These are phyloP conservation scores for Drosophila borborema DNA, from an alignment of 2,888 invertebrate species.

Conservation along the genomic window DNA sequence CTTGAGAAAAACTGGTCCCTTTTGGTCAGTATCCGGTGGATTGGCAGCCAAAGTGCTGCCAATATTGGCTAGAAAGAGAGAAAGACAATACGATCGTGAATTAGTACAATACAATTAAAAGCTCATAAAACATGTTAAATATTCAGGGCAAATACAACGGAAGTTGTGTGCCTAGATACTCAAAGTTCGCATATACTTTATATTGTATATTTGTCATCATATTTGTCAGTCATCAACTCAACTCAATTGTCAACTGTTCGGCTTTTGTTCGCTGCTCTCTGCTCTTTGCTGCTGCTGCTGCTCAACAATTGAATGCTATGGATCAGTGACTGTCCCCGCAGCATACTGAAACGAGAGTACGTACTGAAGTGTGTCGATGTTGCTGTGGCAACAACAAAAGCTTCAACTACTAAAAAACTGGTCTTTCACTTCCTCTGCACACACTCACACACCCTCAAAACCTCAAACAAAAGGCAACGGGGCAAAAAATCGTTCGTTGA, in stretches of 20 bases:
- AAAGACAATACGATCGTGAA: neutral
- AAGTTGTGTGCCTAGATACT: constrained; percentile 36
- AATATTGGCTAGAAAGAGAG: constrained; percentile 44
- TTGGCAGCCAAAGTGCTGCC: constrained; percentile 75
- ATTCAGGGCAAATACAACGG: constrained; percentile 59
- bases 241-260: constrained; percentile 59
- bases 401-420: constrained; percentile 43
- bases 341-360: constrained; percentile 13
- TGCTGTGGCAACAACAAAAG: constrained; percentile 27
- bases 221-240: constrained; percentile 49
- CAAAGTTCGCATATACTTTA: neutral
- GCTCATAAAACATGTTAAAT: constrained; percentile 28
- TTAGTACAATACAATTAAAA: constrained; percentile 45
- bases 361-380: constrained; percentile 53
- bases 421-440: constrained; percentile 41
- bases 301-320: constrained; percentile 74
- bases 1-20: constrained; percentile 96
- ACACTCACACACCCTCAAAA: constrained; percentile 22
- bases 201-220: constrained; percentile 47
- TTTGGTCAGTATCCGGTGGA: constrained; percentile 89
- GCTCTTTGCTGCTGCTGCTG: constrained; percentile 20
- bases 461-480: constrained; percentile 55
- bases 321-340: constrained; percentile 77
- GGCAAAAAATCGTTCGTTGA: constrained; percentile 79
- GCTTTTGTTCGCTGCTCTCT: constrained; percentile 55